Evolutionary conservation across 2,888 invertebrate species (phyloP).

Genomic region (Pheosia tremula): DNA sequence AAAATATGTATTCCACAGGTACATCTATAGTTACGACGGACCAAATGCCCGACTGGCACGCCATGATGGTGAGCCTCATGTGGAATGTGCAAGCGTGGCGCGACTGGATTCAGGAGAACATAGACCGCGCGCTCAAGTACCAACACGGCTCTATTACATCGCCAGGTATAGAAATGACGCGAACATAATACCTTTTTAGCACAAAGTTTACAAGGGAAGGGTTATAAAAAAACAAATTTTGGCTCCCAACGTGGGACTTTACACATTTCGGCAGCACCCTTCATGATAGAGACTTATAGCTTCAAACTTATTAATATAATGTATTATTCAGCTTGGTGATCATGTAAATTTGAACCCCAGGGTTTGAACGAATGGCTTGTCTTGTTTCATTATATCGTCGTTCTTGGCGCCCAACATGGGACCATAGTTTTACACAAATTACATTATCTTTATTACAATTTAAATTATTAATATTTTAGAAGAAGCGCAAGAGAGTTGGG

Average conservation of each 20-base stretch:
- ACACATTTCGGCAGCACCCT: not conserved
- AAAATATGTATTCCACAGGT: constrained; percentile 34
- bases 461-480: constrained; percentile 16
- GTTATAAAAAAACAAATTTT: not conserved
- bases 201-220: no score
- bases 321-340: no score
- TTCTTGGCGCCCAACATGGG: constrained; percentile 1
- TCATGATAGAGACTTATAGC: no score
- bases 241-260: constrained; percentile 2
- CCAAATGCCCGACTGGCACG: constrained; percentile 73
- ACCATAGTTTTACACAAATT: not conserved
- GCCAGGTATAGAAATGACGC: constrained; percentile 32
- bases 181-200: no score
- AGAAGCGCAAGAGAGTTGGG: constrained; percentile 55
- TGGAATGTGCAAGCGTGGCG: constrained; percentile 78
- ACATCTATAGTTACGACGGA: constrained; percentile 64
- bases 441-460: no score
- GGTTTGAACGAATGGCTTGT: no score
- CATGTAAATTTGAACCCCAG: no score
- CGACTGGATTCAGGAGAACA: constrained; percentile 71
- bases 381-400: no score
- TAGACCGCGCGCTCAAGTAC: constrained; percentile 55
- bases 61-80: constrained; percentile 73
- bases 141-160: constrained; percentile 27
- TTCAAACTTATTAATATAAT: no score